Base-by-base conservation (phyloP, 2,888 invertebrate species). In the Tetheella fluctuosa region DNA sequence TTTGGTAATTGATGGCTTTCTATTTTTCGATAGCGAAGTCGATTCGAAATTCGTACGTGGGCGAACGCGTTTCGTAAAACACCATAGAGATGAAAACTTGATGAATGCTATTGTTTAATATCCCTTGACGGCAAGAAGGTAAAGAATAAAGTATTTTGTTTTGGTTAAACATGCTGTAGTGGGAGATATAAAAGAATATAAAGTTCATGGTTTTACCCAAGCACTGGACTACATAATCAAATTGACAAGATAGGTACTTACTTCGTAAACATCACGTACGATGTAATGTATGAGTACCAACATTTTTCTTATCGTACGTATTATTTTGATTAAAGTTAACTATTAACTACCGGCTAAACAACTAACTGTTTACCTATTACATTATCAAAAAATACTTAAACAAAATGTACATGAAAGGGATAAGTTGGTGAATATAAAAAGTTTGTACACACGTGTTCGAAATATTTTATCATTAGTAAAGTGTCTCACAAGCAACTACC, bases 1-100 rank as follows among this genome's bases (percentile, higher is more conserved):
- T 88, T 88, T 70, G 71, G 77, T 78, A 81, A 91, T 88, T 87
- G 84, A 86, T 88, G 84, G 88, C 92, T 93, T 93, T 93, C 92
- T 92, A 92, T 91, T 90, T 92, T 91, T 91, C 87, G 86, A 90
- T 89, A 86, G 87, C 83, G 80, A 85, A 86, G 84, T 83, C 79
- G 81, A 81, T 84, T 83, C 76, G 82, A 85, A 85, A 83, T 86
- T 88, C 77, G 77, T 76, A 79, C 81, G 92, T 92, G 90, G 92
- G 92, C 89, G 92, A 84, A 83, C 85, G 74, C 74, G 85, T 86
- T 88, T 79, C 79, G 77, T 81, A 81, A 81, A 71, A 78, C 68
- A 68, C 62, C 70, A 63, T 76, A 72, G 73, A 71, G 55, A 53
- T 25, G 20, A 58, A 30, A 59, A 55, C 28, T 20, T 48, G 48